Conservation (phyloP, 2,113 vertebrate species). For the Boleophthalmus pectinirostris region DNA sequence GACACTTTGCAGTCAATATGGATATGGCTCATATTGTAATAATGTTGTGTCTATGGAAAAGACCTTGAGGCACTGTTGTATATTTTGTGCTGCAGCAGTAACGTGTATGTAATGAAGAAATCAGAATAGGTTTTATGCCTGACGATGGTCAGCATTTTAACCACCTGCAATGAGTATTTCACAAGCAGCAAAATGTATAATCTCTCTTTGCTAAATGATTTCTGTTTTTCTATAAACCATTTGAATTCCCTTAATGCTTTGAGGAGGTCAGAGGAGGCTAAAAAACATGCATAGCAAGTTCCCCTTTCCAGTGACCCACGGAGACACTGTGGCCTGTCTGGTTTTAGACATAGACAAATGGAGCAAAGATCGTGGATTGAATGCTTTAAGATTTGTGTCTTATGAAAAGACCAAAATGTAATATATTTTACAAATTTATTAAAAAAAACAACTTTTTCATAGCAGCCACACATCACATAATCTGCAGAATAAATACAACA, state of each 20-base stretch:
- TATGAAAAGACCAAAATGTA: background rate
- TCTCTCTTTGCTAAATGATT: background rate
- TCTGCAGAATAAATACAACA: background rate
- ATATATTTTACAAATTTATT: too few relatives aligned
- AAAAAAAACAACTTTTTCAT: too few relatives aligned
- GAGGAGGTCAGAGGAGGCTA: background rate
- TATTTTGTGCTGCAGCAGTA: background rate
- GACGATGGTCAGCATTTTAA: background rate
- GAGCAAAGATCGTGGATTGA: background rate
- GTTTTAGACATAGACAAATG: background rate
- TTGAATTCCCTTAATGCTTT: background rate
- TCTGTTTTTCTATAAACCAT: background rate
- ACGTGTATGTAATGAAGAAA: background rate
- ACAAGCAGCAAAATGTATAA: too few relatives aligned
- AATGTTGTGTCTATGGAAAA: background rate
- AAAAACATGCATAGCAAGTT: background rate
- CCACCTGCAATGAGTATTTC: too few relatives aligned
- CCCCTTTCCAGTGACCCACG: background rate
- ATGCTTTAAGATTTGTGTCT: background rate
- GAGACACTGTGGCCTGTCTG: background rate
- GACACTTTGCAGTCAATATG: too few relatives aligned
- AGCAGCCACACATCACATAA: too few relatives aligned
- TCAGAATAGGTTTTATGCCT: background rate
- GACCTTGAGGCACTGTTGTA: background rate
- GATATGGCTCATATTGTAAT: too few relatives aligned